Percentiles rank a stretch among this genome's conserved stretches.
Evolutionary conservation across 2,113 vertebrate species (phyloP).

Genomic region (Talpa occidentalis): DNA sequence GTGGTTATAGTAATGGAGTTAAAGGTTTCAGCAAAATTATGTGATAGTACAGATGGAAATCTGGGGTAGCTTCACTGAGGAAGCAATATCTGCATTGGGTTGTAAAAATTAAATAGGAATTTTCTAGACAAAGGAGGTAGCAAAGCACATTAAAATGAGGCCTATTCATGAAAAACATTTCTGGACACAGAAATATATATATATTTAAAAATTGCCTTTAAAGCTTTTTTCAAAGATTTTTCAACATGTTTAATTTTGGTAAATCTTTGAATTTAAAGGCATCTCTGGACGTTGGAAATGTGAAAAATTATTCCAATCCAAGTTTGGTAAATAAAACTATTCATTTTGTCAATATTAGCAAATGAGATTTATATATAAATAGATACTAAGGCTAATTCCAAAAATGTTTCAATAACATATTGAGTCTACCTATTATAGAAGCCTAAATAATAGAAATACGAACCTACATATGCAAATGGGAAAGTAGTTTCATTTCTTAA

Average conservation of each 20-base stretch:
- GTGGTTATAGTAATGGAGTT: neutral
- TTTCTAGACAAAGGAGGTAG: neutral
- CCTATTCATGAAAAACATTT: neutral
- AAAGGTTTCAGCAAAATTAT: neutral
- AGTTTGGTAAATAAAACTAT: constrained; percentile 23
- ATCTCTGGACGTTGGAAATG: neutral
- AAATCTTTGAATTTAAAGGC: constrained; percentile 41
- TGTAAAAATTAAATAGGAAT: neutral
- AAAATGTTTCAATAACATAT: constrained; percentile 13
- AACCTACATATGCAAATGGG: neutral
- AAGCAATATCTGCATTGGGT: neutral
- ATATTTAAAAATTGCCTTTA: constrained; percentile 42
- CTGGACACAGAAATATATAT: neutral
- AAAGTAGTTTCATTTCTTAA: neutral
- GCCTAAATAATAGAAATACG: neutral
- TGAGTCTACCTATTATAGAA: neutral
- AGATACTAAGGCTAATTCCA: neutral
- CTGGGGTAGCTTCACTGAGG: neutral
- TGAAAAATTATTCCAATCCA: constrained; percentile 15
- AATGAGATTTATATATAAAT: constrained; percentile 27
- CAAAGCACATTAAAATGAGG: neutral
- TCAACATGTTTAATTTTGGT: neutral
- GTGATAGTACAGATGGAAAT: neutral
- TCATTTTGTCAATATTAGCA: constrained; percentile 36
- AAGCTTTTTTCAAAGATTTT: neutral